Percentiles rank a stretch among this genome's conserved stretches.
Conservation (phyloP, 2,888 invertebrate species). For the Hypomecis punctinalis region DNA sequence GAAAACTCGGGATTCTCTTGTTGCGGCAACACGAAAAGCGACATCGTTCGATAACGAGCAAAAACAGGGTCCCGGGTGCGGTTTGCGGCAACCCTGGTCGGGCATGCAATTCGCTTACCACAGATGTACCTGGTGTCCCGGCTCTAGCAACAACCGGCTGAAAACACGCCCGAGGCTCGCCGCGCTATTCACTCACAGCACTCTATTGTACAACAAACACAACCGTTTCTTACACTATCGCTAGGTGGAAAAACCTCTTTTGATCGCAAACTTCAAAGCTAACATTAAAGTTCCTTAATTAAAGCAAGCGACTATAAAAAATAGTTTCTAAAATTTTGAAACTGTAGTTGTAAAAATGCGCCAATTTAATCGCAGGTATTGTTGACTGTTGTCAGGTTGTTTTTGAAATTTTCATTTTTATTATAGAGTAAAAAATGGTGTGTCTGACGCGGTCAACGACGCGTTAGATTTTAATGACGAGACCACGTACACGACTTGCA, state of each 20-base stretch:
- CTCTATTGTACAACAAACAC: slow-evolving; percentile 21
- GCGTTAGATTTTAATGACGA: slow-evolving; percentile 66
- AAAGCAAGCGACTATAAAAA: not conserved
- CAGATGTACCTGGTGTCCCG: slow-evolving; percentile 39
- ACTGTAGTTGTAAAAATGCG: not conserved
- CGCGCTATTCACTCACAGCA: slow-evolving; percentile 22
- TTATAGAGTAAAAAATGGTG: slow-evolving; percentile 46
- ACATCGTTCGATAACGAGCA: slow-evolving; percentile 10
- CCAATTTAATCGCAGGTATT: slow-evolving; percentile 12
- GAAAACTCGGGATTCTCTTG: slow-evolving; percentile 2
- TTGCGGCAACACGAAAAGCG: slow-evolving; percentile 17
- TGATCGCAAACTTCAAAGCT: slow-evolving; percentile 5
- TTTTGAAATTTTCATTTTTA: slow-evolving; percentile 42
- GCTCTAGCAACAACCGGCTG: slow-evolving; percentile 36
- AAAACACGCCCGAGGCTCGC: slow-evolving; percentile 31
- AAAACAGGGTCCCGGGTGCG: slow-evolving; percentile 22
- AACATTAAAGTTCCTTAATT: slow-evolving; percentile 1
- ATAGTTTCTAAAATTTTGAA: not conserved
- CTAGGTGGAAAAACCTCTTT: slow-evolving; percentile 7
- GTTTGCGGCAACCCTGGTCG: slow-evolving; percentile 30
- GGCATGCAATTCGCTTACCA: slow-evolving; percentile 45
- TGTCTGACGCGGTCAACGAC: slow-evolving; percentile 48
- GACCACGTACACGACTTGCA: slow-evolving; percentile 50
- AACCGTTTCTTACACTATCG: slow-evolving; percentile 19
- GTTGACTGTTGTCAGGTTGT: slow-evolving; percentile 4